Evolutionary conservation across 2,797 vertebrate species (phyloP).

Genomic region (Strix occidentalis): DNA sequence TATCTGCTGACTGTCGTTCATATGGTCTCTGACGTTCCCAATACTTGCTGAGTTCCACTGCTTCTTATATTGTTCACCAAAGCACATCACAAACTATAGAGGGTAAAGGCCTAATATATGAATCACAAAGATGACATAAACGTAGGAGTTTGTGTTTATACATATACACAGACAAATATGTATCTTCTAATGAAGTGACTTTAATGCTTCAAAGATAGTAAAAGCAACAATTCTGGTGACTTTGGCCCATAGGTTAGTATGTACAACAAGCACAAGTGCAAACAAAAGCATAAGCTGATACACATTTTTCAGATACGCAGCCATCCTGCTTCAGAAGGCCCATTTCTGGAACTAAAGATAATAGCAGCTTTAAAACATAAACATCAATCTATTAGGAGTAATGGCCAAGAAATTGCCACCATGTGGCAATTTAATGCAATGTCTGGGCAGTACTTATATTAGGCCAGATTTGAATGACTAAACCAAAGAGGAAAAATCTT

Average conservation of each 20-base stretch:
- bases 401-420: conserved; percentile 46
- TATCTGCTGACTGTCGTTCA: conserved; percentile 41
- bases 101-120: background rate
- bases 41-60: background rate
- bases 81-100: background rate
- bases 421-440: conserved; percentile 1
- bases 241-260: background rate
- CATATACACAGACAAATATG: accelerated
- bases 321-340: background rate
- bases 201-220: background rate
- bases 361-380: background rate
- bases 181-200: background rate
- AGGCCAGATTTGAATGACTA: background rate
- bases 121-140: background rate
- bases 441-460: background rate
- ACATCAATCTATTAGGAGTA: background rate
- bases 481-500: background rate
- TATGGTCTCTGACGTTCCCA: background rate
- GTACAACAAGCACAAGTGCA: background rate
- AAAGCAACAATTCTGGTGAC: background rate
- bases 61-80: background rate
- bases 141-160: background rate
- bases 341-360: background rate
- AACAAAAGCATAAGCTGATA: background rate
- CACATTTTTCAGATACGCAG: accelerated